Base-by-base conservation (phyloP, 2,888 invertebrate species). In the Melanargia galathea region DNA sequence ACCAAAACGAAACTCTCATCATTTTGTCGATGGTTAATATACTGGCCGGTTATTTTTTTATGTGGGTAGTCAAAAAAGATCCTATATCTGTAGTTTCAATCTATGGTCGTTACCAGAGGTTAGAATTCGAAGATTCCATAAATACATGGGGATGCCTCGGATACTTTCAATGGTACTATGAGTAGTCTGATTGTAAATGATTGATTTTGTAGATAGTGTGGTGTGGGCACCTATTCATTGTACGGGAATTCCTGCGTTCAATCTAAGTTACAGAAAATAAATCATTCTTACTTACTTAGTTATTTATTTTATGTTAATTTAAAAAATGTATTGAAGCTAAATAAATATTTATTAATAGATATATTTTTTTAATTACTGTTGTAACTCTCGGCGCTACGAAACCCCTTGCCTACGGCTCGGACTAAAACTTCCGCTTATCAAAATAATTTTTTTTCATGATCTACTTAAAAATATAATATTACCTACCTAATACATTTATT, bases 1-100 rank as follows among this genome's bases (percentile, higher is more conserved):
- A 75, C 74, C 57, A 57, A 60, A 49, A 65, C 60, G 40, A 63
- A 67, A 65, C 80, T 76, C 80, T 79, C 84, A 86, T 85, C 75
- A 80, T 83, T 83, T 84, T 84, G 84, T 86, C 86, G 84, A 85
- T 83, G 80, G 77, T 83, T 80, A 81, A 66, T 81, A 84, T 81
- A 80, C 81, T 80, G 78, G 79, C 60, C 75, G 79, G 82, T 83
- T 82, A 82, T 78, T 83, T 82, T 86, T 86, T 87, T 83, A 78
- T 77, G 69, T 64, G 35, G 26, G 18, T 45, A 49, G 52, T 33
- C 46, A 62, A 65, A 64, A 81, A 78, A 81, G 81, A 78, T 78
- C 73, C 74, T 72, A 69, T 22, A 86, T 85, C 74, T 64, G 24
- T 11, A 58, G 30, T 49, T 67, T 73, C 71, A 80, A 87, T 88